Evolutionary conservation across 2,113 vertebrate genomes (phyloP).

Genomic region (Rhabdomys dilectus): DNA sequence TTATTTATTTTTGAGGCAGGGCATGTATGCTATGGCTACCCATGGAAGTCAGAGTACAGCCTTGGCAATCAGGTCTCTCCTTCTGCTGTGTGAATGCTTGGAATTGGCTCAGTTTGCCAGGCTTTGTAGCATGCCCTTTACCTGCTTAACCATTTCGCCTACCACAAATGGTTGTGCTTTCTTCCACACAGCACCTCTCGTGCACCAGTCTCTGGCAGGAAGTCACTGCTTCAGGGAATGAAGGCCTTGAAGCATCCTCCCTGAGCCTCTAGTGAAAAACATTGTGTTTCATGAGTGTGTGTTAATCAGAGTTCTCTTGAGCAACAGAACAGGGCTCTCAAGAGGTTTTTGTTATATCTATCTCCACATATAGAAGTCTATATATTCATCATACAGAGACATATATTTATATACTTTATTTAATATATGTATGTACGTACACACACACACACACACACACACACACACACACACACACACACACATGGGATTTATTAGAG

Average conservation of each 20-base stretch:
- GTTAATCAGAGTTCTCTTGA: neutral
- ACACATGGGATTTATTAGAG: neutral
- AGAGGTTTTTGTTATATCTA: neutral
- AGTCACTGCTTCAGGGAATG: accelerated
- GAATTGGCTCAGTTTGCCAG: neutral
- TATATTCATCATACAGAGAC: neutral
- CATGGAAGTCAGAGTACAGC: neutral
- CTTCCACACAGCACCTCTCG: neutral
- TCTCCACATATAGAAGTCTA: neutral
- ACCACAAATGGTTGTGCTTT: neutral
- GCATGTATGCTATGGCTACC: neutral
- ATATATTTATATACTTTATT: neutral
- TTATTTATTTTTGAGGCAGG: neutral
- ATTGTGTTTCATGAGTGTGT: neutral
- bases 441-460: neutral
- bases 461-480: neutral
- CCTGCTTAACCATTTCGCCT: too few species aligned
- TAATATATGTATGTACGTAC: neutral
- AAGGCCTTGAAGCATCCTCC: accelerated
- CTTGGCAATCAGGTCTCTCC: neutral
- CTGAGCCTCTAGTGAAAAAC: neutral
- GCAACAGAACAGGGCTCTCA: neutral
- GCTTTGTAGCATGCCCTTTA: neutral
- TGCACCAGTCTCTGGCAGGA: neutral
- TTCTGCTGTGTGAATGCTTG: neutral